Base-by-base conservation (phyloP, 2,797 vertebrate genomes). In the Bovichtus variegatus region DNA sequence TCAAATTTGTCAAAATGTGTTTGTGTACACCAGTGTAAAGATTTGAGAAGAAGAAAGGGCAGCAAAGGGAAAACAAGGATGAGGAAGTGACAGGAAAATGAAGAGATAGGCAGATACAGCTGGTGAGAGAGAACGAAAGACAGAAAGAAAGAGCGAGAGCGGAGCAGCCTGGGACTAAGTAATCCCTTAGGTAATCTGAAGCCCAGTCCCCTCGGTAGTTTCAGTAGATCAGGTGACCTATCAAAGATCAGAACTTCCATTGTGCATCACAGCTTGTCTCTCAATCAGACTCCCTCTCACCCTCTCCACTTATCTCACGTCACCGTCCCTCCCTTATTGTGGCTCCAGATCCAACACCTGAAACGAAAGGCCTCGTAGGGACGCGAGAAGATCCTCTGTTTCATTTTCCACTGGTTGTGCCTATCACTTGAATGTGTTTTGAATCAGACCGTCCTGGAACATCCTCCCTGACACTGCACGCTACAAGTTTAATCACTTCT, bases 221-320 rank as follows among this genome's bases (percentile, higher is more conserved):
- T 89, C 83, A 81, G 86, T 44, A 89, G 94, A 95, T 96, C 95
- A 88, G 91, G 89, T 96, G 93, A 94, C 95, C 94, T 95, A 94
- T 95, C 95, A 94, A 92, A 95, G 95, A 95, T 96, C 94, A 94
- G 89, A 87, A 85, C 89, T 82, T 91, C 91, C 93, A 92, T 93
- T 94, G 93, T 93, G 90, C 87, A 82, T 84, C 81, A 59, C 82
- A 43, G 85, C 84, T 87, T 78, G 82, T 91, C 87, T 90, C 89
- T 89, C 82, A 82, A 71, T 90, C 89, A 89, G 90, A 90, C 90
- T 90, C 80, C 55, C 82, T 86, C 91, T 92, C 87, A 73, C 87
- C 80, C 66, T 89, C 84, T 87, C 74, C 69, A 55, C 83, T 83
- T 90, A 87, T 90, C 90, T 88, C 76, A 83, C 91, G 46, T 94